Evolutionary conservation across 2,113 vertebrate genomes (phyloP).

Genomic region (Lepisosteus osseus): DNA sequence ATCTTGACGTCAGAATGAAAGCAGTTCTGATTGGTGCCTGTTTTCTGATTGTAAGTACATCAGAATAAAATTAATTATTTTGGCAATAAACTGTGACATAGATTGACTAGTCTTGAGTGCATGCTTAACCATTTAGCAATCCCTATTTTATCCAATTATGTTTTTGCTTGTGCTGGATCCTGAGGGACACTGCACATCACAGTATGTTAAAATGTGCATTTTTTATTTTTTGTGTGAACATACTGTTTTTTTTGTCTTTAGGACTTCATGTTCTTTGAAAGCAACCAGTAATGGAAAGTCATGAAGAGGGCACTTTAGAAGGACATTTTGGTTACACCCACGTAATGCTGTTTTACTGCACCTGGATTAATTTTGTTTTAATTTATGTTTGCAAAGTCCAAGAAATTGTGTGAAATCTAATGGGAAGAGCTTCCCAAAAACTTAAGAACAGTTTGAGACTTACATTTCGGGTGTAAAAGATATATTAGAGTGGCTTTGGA

Average conservation of each 20-base stretch:
- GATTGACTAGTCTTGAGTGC: too few species aligned
- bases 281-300: slow-evolving; percentile 28
- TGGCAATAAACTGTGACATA: too few species aligned
- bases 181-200: too few species aligned
- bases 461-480: too few species aligned
- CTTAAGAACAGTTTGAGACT: too few species aligned
- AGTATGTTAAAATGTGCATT: not conserved
- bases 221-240: not conserved
- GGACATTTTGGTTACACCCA: not conserved
- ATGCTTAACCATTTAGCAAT: too few species aligned
- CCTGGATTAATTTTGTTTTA: slow-evolving; percentile 1
- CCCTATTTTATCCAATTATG: not conserved
- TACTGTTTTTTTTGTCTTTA: slow-evolving; percentile 34
- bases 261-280: slow-evolving; percentile 91
- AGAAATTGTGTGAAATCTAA: too few species aligned
- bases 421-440: too few species aligned
- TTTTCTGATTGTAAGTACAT: slow-evolving; percentile 87
- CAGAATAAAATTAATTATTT: too few species aligned
- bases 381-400: not conserved
- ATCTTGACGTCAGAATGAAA: slow-evolving; percentile 90
- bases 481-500: too few species aligned
- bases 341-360: not conserved
- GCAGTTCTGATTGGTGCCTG: slow-evolving; percentile 88
- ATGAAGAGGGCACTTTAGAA: not conserved
- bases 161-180: not conserved